These are phyloP conservation scores for Pedionomus torquatus DNA, from an alignment of 2,113 vertebrate genomes.

Conservation along the genomic window DNA sequence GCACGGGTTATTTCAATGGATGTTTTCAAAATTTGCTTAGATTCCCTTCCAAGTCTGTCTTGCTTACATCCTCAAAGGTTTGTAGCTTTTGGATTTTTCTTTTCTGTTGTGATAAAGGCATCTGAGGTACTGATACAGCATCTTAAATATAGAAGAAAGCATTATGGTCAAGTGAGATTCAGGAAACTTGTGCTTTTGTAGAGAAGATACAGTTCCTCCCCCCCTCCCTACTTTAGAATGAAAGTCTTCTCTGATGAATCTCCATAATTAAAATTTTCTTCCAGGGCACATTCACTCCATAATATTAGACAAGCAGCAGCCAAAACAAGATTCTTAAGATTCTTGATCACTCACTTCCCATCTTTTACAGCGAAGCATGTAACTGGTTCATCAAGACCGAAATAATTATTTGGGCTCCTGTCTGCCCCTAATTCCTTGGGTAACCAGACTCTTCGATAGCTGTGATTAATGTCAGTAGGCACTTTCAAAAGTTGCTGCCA, in stretches of 20 bases:
- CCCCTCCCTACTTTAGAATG: background rate
- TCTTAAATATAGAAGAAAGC: conserved; percentile 27
- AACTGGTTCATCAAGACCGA: background rate
- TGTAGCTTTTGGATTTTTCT: conserved; percentile 21
- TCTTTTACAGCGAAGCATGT: background rate
- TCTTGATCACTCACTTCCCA: background rate
- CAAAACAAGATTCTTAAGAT: background rate
- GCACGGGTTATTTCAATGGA: conserved; percentile 25
- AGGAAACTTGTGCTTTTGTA: background rate
- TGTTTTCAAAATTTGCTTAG: conserved; percentile 54
- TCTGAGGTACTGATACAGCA: conserved; percentile 40
- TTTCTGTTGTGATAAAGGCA: conserved; percentile 6
- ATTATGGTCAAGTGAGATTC: conserved; percentile 10
- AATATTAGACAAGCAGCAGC: background rate
- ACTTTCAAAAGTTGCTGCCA: background rate
- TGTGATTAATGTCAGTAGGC: background rate
- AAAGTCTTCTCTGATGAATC: background rate
- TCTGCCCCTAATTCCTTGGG: background rate
- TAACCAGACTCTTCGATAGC: background rate
- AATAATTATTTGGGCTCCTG: background rate
- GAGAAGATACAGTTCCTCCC: background rate
- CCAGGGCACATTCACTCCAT: background rate
- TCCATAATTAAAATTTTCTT: conserved; percentile 29
- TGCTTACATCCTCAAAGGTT: conserved; percentile 38
- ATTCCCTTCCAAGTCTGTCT: conserved; percentile 41